Conservation (phyloP, 1,140 invertebrate species). For the Potamilus streckersoni region DNA sequence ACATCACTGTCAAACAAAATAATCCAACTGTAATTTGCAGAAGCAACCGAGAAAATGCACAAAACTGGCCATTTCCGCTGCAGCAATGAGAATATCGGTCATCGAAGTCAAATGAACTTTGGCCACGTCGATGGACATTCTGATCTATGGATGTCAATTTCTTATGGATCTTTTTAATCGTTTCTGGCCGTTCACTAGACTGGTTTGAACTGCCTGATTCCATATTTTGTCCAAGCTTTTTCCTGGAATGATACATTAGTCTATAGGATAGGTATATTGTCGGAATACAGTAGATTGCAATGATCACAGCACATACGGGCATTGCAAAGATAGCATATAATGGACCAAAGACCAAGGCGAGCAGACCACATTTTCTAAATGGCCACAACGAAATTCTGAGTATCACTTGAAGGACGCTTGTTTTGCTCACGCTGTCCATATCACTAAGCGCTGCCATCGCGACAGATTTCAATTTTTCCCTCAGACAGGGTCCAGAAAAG, state of each 20-base stretch:
- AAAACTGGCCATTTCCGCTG: slow-evolving; percentile 34
- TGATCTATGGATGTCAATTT: slow-evolving; percentile 51
- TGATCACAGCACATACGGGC: slow-evolving; percentile 49
- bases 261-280: slow-evolving; percentile 60
- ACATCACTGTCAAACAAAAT: slow-evolving; percentile 57
- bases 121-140: slow-evolving; percentile 37
- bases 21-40: slow-evolving; percentile 44
- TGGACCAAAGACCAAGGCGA: slow-evolving; percentile 53
- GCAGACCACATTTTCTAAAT: slow-evolving; percentile 53
- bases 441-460: slow-evolving; percentile 51
- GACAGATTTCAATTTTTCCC: slow-evolving; percentile 56
- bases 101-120: slow-evolving; percentile 19
- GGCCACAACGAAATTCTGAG: slow-evolving; percentile 50
- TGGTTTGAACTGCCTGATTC: slow-evolving; percentile 17
- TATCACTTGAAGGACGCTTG: slow-evolving; percentile 54
- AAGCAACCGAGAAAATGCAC: slow-evolving; percentile 34
- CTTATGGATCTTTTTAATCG: slow-evolving; percentile 37
- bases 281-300: slow-evolving; percentile 59
- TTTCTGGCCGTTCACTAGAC: slow-evolving; percentile 18
- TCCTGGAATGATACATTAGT: slow-evolving; percentile 56
- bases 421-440: slow-evolving; percentile 56
- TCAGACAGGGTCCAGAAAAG: slow-evolving; percentile 42
- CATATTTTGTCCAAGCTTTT: slow-evolving; percentile 34
- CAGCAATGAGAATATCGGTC: slow-evolving; percentile 39
- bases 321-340: slow-evolving; percentile 47